Evolutionary conservation across 2,113 vertebrate genomes (phyloP), one percentile per base, ranked within the genome.

Genomic region (Pogonocichla stellata): DNA sequence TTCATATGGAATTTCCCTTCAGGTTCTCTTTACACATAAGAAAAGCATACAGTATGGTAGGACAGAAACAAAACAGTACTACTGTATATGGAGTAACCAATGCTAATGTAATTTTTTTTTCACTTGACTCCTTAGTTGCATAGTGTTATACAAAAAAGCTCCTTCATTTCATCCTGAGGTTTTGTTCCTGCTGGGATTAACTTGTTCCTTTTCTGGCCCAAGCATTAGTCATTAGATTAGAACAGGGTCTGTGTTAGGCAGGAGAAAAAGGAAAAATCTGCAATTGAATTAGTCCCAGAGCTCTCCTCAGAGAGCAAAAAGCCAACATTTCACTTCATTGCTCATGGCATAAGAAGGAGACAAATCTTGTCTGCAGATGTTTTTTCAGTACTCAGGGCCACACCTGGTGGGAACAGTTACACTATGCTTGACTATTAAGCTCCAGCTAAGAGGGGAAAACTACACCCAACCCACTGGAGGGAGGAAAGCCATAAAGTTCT

Each of bases 251-350:
- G 93, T 95, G 80, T 93, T 86, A 94, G 83, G 96, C 95, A 90
- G 93, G 60, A 93, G 75, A 95, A 92, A 91, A 78, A 95, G 71
- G 78, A 81, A 96, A 90, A 93, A 79, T 66, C 65, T 97, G 85
- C 81, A 66, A 58, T 9, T 97, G 86, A 78, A 92, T 92, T 95
- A 85, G 70, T 92, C 69, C 78, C 88, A 91, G 56, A 97, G 84
- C 88, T 93, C 88, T 96, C 86, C 94, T 96, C 91, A 60, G 91
- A 94, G 86, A 93, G 80, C 61, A 95, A 95, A 85, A 90, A 89
- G 84, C 66, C 90, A 95, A 48, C 67, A 95, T 94, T 93, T 94
- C 34, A 70, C 66, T 94, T 66, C 19, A 64, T 58, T 92, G 56
- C 67, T 96, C 62, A 88, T 67, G 75, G 43, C 84, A 64, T 72